Evolutionary conservation across 2,797 vertebrate genomes (phyloP).

Genomic region (Neolamprologus multifasciatus): DNA sequence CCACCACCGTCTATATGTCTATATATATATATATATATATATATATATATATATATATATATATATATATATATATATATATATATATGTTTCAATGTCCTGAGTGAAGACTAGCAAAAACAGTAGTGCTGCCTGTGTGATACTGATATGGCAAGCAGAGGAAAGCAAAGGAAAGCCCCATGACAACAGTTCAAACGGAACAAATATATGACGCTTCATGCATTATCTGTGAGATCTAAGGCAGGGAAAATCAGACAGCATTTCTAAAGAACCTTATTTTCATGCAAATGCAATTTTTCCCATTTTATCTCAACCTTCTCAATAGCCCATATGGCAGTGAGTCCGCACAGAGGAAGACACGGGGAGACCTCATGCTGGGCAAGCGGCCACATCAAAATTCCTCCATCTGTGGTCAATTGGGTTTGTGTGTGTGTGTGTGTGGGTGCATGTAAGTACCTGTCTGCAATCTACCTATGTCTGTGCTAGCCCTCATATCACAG

Average conservation of each 20-base stretch:
- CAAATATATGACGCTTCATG: constrained; percentile 49
- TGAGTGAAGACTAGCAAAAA: constrained; percentile 21
- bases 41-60: too few relatives aligned
- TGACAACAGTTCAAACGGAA: constrained; percentile 63
- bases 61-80: too few relatives aligned
- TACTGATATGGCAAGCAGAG: constrained; percentile 20
- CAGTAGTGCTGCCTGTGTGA: not conserved
- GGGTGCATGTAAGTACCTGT: constrained; percentile 9
- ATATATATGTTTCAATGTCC: not conserved
- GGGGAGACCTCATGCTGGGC: constrained; percentile 61
- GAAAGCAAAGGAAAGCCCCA: constrained; percentile 39
- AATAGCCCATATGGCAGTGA: constrained; percentile 69
- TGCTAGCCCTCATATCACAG: constrained; percentile 30
- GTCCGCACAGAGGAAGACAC: constrained; percentile 62
- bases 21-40: too few relatives aligned
- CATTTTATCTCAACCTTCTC: constrained; percentile 71
- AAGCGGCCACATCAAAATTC: constrained; percentile 71
- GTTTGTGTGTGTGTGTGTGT: not conserved
- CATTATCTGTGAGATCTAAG: constrained; percentile 64
- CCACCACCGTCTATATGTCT: too few relatives aligned
- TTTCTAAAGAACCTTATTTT: constrained; percentile 73
- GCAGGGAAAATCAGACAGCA: constrained; percentile 60
- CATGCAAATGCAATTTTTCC: constrained; percentile 73
- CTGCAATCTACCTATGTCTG: constrained; percentile 45
- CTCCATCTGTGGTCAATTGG: constrained; percentile 69